A percentile compares a stretch with the other conserved stretches of the same genome.
phyloP scores from a whole-genome alignment of 1,140 invertebrate species.

The Camponotus floridanus region DNA sequence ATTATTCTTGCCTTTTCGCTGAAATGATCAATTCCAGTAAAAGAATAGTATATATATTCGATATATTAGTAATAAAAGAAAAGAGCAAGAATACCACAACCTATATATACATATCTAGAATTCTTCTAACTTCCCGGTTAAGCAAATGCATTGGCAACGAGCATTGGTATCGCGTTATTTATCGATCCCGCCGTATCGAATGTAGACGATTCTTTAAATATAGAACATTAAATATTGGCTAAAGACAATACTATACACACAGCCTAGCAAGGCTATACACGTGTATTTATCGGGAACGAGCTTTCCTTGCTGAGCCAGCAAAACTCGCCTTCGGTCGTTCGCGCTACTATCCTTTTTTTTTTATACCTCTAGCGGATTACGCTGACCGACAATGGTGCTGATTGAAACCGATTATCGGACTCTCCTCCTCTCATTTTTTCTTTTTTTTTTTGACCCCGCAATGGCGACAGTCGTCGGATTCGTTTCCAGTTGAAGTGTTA shows the following conservation, averaged over 20 bases:
- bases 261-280: conserved; percentile 48
- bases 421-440: conserved; percentile 60
- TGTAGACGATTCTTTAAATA: conserved; percentile 56
- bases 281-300: conserved; percentile 36
- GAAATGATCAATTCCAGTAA: not conserved
- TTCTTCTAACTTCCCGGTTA: conserved; percentile 34
- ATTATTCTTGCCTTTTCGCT: not conserved
- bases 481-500: conserved; percentile 81
- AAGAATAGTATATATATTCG: not conserved
- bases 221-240: conserved; percentile 64
- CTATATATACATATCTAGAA: not conserved
- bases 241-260: conserved; percentile 31
- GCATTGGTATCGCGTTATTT: conserved; percentile 33
- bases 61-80: conserved; percentile 18
- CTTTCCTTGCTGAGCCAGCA: conserved; percentile 51
- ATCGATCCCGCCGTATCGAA: conserved; percentile 39
- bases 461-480: conserved; percentile 81
- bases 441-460: conserved; percentile 77
- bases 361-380: conserved; percentile 56
- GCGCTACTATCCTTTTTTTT: conserved; percentile 30
- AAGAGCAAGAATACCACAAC: not conserved
- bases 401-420: conserved; percentile 84
- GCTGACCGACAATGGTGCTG: conserved; percentile 84
- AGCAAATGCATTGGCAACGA: conserved; percentile 40
- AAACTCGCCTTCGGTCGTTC: conserved; percentile 39